Percentiles rank a stretch among this genome's conserved stretches.
These are phyloP conservation scores for Pseudolaguvia tuberculata DNA, from an alignment of 2,113 vertebrate genomes.

Conservation along the genomic window DNA sequence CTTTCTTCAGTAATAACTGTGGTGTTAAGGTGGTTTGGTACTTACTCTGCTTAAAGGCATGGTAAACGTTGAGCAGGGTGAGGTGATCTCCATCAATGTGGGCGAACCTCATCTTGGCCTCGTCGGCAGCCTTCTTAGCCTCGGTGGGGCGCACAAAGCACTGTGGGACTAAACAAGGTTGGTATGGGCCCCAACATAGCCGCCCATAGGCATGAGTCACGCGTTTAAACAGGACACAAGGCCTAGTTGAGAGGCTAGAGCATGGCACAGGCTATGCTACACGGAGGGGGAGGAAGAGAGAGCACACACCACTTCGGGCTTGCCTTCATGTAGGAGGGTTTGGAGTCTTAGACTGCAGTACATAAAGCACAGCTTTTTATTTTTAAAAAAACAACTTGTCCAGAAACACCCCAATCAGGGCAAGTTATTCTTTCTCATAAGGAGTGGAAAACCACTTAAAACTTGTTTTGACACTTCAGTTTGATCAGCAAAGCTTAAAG, in stretches of 20 bases:
- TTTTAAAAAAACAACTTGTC: not conserved
- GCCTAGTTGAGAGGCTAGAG: conserved; percentile 82
- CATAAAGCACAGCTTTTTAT: conserved; percentile 13
- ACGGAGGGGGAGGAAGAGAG: conserved; percentile 24
- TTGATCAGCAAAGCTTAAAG: conserved; percentile 6
- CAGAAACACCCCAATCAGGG: conserved; percentile 18
- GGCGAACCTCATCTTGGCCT: conserved; percentile 97
- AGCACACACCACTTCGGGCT: conserved; percentile 15
- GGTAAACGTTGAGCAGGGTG: conserved; percentile 96
- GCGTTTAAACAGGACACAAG: conserved; percentile 92
- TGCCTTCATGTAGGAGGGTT: conserved; percentile 23
- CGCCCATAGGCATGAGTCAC: conserved; percentile 98
- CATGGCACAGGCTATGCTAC: conserved; percentile 61
- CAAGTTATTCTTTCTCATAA: conserved; percentile 8
- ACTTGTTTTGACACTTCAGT: conserved; percentile 1
- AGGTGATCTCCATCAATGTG: conserved; percentile 98
- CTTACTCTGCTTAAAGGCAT: conserved; percentile 97
- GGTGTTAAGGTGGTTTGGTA: conserved; percentile 29
- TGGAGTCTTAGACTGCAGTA: conserved; percentile 8
- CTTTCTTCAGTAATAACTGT: not conserved
- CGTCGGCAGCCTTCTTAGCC: conserved; percentile 96
- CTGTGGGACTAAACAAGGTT: conserved; percentile 99
- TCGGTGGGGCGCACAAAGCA: conserved; percentile 98
- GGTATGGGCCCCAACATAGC: conserved; percentile 99
- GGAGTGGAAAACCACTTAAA: conserved; percentile 4